Conservation (phyloP, 2,113 vertebrate species). For the Corythoichthys haematopterus region DNA sequence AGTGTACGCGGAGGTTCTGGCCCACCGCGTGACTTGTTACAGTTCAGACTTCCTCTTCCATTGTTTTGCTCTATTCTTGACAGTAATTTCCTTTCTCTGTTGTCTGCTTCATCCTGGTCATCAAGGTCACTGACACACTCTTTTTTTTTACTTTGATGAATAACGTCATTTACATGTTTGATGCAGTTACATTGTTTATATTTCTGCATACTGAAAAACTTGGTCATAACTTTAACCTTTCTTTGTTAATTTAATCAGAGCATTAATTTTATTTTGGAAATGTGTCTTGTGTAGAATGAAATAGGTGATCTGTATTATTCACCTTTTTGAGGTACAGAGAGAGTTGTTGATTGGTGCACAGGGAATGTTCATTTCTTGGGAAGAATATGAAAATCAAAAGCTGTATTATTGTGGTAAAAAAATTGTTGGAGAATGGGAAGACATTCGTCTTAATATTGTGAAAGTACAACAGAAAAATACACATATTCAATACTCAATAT, state of each 20-base stretch:
- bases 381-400: not conserved
- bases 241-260: not conserved
- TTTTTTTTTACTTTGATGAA: not conserved
- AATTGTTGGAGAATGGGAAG: too few species aligned
- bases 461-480: too few species aligned
- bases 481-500: too few species aligned
- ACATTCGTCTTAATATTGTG: too few species aligned
- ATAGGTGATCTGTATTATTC: not conserved
- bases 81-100: conserved; percentile 53
- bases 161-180: not conserved
- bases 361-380: not conserved
- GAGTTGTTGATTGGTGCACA: not conserved
- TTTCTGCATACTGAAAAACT: not conserved
- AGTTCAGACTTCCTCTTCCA: conserved; percentile 50
- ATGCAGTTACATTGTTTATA: not conserved
- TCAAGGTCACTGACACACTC: conserved; percentile 14
- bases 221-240: not conserved
- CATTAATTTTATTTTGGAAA: not conserved
- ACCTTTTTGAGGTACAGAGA: not conserved
- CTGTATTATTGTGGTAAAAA: not conserved
- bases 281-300: not conserved
- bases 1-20: too few species aligned
- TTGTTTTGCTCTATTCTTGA: conserved; percentile 45
- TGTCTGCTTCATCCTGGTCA: conserved; percentile 43
- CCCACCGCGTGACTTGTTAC: too few species aligned